A percentile compares a stretch with the other conserved stretches of the same genome.
These are phyloP conservation scores for Amazona guildingii DNA, from an alignment of 2,113 vertebrate species.

Conservation along the genomic window DNA sequence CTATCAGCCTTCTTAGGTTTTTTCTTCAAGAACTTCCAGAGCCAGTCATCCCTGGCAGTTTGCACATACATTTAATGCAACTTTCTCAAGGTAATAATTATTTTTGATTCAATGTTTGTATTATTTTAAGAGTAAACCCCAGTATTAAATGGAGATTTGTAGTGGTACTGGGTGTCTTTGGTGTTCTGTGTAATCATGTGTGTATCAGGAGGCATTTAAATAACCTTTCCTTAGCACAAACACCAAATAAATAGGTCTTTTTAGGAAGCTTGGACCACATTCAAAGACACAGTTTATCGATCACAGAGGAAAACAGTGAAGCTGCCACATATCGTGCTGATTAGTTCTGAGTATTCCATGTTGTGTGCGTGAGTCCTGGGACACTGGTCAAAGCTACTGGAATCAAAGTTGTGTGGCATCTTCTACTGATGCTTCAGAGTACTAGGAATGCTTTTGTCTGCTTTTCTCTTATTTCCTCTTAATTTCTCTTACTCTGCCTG, in stretches of 20 bases:
- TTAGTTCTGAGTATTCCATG: not conserved
- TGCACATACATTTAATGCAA: constrained; percentile 91
- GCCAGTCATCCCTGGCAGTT: constrained; percentile 88
- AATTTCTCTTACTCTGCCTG: not conserved
- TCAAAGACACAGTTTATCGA: not conserved
- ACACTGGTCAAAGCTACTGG: not conserved
- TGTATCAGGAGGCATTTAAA: not conserved
- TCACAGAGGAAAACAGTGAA: not conserved
- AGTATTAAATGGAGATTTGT: not conserved
- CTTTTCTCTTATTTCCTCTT: not conserved
- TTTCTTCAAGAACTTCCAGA: constrained; percentile 98
- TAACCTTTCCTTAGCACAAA: not conserved
- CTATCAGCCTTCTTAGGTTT: constrained; percentile 94
- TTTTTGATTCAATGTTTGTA: not conserved
- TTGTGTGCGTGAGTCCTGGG: not conserved
- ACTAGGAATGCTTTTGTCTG: not conserved
- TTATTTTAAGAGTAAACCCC: not conserved
- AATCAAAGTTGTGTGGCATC: not conserved
- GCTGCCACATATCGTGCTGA: not conserved
- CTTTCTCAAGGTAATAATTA: constrained; percentile 87
- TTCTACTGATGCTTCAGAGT: not conserved
- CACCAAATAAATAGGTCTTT: not conserved
- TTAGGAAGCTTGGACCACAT: not conserved
- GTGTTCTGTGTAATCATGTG: not conserved
- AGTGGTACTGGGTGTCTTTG: not conserved